Evolutionary conservation across 2,113 vertebrate genomes (phyloP).

Genomic region (Pipra filicauda): DNA sequence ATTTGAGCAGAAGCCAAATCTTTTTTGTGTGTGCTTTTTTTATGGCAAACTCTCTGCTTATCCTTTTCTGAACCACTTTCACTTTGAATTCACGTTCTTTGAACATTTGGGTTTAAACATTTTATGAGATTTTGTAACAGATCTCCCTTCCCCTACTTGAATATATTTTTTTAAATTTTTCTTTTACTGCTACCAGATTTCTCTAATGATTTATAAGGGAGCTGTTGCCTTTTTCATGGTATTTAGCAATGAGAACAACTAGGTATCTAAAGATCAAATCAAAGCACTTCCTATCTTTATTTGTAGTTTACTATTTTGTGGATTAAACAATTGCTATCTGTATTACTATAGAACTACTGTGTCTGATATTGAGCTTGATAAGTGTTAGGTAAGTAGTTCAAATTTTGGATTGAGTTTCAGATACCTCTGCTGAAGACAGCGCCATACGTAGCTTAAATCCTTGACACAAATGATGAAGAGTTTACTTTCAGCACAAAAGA

Average conservation of each 20-base stretch:
- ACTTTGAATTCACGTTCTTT: background rate
- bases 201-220: background rate
- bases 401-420: background rate
- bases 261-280: background rate
- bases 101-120: background rate
- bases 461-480: background rate
- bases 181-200: background rate
- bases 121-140: background rate
- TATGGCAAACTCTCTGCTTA: background rate
- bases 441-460: background rate
- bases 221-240: background rate
- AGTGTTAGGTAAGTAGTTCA: background rate
- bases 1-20: background rate
- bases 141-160: background rate
- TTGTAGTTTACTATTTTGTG: background rate
- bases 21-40: background rate
- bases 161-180: background rate
- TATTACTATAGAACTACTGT: background rate
- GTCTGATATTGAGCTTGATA: background rate
- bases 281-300: background rate
- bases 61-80: background rate
- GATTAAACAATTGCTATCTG: background rate
- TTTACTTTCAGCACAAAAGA: background rate
- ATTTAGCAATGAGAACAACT: background rate
- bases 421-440: background rate